These are phyloP conservation scores for Agonopterix alstromeriana DNA, from an alignment of 2,888 invertebrate genomes.

Conservation along the genomic window DNA sequence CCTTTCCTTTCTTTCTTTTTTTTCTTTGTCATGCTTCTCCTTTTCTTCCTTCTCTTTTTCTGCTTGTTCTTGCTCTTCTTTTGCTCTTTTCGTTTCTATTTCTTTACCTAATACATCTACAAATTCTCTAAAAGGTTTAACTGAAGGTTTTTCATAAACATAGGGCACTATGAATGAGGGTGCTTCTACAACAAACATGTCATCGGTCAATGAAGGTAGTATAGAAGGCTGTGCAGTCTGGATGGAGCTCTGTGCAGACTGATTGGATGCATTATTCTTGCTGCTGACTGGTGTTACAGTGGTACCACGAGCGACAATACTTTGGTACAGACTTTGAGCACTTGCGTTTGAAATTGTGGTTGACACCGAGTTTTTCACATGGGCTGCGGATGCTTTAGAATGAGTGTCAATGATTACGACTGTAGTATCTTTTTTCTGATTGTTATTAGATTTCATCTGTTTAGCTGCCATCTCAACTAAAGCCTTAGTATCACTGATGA, in stretches of 20 bases:
- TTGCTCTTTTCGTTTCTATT: conserved; percentile 78
- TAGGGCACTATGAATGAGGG: conserved; percentile 96
- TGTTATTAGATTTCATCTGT: conserved; percentile 33
- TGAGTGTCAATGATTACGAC: conserved; percentile 88
- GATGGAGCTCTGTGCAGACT: conserved; percentile 18
- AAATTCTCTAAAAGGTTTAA: conserved; percentile 85
- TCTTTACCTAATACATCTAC: conserved; percentile 79
- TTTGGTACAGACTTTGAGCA: conserved; percentile 80
- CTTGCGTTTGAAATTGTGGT: conserved; percentile 66
- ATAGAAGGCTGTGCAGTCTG: conserved; percentile 79
- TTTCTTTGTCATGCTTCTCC: conserved; percentile 38
- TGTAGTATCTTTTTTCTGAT: conserved; percentile 82
- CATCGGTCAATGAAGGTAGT: conserved; percentile 90
- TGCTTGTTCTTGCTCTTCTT: conserved; percentile 63
- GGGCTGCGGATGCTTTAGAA: conserved; percentile 78
- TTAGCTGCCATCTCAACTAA: conserved; percentile 83
- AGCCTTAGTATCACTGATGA: conserved; percentile 83
- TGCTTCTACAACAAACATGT: conserved; percentile 95
- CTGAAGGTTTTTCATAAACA: conserved; percentile 92
- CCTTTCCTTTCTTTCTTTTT: conserved; percentile 35
- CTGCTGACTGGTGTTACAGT: conserved; percentile 52
- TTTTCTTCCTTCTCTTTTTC: conserved; percentile 45
- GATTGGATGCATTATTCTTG: conserved; percentile 27
- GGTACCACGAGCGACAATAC: conserved; percentile 56
- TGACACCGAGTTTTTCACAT: conserved; percentile 34